phyloP scores from a whole-genome alignment of 1,140 invertebrate genomes.

The Lepidurus couesii region DNA sequence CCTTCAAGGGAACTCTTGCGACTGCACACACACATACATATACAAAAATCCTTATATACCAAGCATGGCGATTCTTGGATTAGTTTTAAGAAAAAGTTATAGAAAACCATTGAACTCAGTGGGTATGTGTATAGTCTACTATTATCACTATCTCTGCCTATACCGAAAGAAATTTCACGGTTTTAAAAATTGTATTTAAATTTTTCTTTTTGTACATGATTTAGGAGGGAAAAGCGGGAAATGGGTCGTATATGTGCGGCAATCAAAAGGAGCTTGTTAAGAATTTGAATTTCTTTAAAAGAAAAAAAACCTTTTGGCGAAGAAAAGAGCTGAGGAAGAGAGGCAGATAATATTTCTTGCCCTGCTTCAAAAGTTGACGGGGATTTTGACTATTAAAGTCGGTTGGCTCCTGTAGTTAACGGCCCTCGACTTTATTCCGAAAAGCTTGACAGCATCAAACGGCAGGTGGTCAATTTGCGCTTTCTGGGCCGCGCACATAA shows the following conservation, averaged over 20 bases:
- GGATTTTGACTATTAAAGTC: conserved; percentile 5
- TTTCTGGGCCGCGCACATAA: not conserved
- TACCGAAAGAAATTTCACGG: too few relatives aligned
- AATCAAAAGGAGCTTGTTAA: conserved; percentile 10
- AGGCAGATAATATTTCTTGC: conserved; percentile 3
- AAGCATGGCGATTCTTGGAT: too few relatives aligned
- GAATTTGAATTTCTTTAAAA: not conserved
- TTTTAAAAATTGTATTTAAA: not conserved
- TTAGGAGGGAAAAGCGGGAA: not conserved
- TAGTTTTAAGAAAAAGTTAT: too few relatives aligned
- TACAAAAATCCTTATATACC: too few relatives aligned
- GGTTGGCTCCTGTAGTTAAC: conserved; percentile 4
- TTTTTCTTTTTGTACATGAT: not conserved
- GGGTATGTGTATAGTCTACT: too few relatives aligned
- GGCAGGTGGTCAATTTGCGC: conserved; percentile 12
- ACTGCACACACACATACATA: too few relatives aligned
- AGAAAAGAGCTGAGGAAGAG: not conserved
- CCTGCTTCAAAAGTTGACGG: conserved; percentile 1
- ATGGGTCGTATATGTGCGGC: not conserved
- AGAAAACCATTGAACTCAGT: too few relatives aligned
- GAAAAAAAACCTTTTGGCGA: not conserved
- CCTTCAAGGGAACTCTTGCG: not conserved
- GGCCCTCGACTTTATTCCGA: not conserved
- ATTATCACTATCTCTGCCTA: too few relatives aligned
- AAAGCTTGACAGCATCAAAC: conserved; percentile 22